A percentile compares a stretch with the other conserved stretches of the same genome.
phyloP scores from a whole-genome alignment of 2,797 vertebrate genomes.

The Manis pentadactyla region DNA sequence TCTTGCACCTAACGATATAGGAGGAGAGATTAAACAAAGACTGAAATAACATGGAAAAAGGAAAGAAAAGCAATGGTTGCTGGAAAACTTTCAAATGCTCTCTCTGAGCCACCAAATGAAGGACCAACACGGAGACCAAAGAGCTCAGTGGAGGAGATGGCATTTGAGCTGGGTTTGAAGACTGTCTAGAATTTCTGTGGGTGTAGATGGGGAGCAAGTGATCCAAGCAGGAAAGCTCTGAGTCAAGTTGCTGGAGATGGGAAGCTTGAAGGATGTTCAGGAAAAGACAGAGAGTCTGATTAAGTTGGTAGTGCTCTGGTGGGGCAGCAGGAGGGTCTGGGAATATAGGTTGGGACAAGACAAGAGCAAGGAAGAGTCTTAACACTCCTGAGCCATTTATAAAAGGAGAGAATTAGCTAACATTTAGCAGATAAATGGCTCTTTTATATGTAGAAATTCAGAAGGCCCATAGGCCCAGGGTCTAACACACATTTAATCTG shows the following conservation, averaged over 20 bases:
- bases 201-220: neutral
- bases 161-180: neutral
- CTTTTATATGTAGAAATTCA: neutral
- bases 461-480: neutral
- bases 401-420: neutral
- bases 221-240: neutral
- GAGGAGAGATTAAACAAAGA: slow-evolving; percentile 49
- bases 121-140: neutral
- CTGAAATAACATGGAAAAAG: neutral
- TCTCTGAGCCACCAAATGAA: slow-evolving; percentile 52
- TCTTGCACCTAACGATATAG: neutral
- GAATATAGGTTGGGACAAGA: neutral
- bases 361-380: neutral
- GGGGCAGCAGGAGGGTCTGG: neutral
- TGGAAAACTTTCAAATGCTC: slow-evolving; percentile 37
- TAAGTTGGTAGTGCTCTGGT: neutral
- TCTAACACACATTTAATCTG: neutral
- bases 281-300: neutral
- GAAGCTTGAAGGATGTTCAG: neutral
- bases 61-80: neutral
- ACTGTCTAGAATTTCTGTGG: neutral
- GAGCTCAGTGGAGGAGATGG: neutral
- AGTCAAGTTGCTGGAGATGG: neutral
- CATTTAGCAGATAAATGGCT: neutral
- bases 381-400: neutral